Conservation (phyloP, 30 jellyfish, hydroid and myxozoan genomes). For the Cassiopea xamachana region DNA sequence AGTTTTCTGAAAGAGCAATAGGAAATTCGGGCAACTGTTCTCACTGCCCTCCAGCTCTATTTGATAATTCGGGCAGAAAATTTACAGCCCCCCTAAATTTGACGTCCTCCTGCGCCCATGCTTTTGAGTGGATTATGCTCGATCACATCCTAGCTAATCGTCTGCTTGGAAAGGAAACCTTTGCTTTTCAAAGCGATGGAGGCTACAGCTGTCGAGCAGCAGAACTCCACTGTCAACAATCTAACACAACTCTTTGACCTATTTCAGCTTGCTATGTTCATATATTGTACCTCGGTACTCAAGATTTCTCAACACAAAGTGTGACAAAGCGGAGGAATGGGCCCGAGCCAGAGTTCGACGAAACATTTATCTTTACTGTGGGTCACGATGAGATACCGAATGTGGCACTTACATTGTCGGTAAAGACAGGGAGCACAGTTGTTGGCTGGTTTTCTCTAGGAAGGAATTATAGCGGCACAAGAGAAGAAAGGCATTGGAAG, state of each 20-base stretch:
- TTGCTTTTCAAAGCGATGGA: too few relatives aligned
- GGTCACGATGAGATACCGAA: conserved; percentile 64
- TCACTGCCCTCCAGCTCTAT: too few relatives aligned
- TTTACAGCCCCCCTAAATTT: too few relatives aligned
- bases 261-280: conserved; percentile 55
- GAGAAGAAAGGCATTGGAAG: conserved; percentile 64
- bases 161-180: too few relatives aligned
- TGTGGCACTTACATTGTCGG: conserved; percentile 38
- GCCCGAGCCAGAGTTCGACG: conserved; percentile 67
- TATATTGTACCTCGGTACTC: conserved; percentile 36
- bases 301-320: conserved; percentile 51
- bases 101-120: too few relatives aligned
- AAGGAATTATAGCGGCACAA: conserved; percentile 53
- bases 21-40: too few relatives aligned
- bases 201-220: too few relatives aligned
- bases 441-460: conserved; percentile 76
- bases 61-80: too few relatives aligned
- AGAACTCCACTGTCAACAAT: too few relatives aligned
- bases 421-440: conserved; percentile 46
- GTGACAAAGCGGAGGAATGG: conserved; percentile 50
- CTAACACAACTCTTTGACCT: not conserved
- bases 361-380: conserved; percentile 55
- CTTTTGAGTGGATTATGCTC: too few relatives aligned
- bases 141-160: too few relatives aligned
- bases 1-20: too few relatives aligned